Percentiles rank a stretch among this genome's conserved stretches.
Evolutionary conservation across 2,113 vertebrate genomes (phyloP).

Genomic region (Heloderma charlesbogerti): DNA sequence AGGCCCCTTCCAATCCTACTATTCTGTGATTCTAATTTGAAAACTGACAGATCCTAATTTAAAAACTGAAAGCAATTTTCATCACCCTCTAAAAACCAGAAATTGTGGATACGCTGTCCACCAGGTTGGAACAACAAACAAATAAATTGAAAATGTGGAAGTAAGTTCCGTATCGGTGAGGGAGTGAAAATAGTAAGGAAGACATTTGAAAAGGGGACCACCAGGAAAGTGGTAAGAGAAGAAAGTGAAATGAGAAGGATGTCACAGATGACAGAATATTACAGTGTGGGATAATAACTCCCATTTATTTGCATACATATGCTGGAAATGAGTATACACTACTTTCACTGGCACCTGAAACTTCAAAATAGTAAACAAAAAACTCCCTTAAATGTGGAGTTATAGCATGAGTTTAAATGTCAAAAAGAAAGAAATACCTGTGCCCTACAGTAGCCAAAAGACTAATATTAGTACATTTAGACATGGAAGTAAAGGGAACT

Average conservation of each 20-base stretch:
- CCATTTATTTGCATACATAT: neutral
- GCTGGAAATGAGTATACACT: neutral
- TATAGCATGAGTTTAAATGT: neutral
- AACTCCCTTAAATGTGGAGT: neutral
- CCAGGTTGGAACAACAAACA: neutral
- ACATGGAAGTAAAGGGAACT: neutral
- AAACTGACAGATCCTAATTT: constrained; percentile 10
- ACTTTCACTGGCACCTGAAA: neutral
- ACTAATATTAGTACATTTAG: neutral
- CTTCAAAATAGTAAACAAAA: neutral
- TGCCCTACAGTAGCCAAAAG: neutral
- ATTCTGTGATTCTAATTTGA: neutral
- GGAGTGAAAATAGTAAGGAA: neutral
- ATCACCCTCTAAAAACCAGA: neutral
- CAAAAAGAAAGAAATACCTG: neutral
- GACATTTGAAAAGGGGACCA: neutral
- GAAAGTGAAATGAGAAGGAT: neutral
- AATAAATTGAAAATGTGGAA: neutral
- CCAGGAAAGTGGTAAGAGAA: neutral
- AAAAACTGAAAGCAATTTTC: neutral
- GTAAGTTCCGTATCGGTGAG: neutral
- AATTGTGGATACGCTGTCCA: neutral
- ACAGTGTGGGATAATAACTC: neutral
- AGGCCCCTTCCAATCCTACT: too few relatives aligned
- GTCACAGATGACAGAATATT: neutral